phyloP scores from a whole-genome alignment of 2,888 invertebrate species.

The Hesperia comma region DNA sequence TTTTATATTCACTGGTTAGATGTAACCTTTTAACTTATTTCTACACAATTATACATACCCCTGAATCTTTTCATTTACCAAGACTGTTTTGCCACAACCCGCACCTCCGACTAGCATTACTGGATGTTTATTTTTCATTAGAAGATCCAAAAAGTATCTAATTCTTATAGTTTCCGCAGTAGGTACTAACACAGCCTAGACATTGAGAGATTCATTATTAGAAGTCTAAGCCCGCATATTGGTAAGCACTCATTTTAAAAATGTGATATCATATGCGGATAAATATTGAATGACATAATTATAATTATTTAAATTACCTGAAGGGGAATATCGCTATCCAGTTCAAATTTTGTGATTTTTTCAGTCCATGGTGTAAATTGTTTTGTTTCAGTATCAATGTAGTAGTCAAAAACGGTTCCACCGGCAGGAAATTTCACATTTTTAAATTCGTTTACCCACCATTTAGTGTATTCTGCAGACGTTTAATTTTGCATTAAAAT shows the following conservation, averaged over 20 bases:
- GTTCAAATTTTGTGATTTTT: slow-evolving; percentile 93
- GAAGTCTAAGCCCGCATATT: neutral
- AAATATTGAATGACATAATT: neutral
- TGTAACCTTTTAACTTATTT: no score
- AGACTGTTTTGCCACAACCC: slow-evolving; percentile 97
- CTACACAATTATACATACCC: slow-evolving; percentile 56
- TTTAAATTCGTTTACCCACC: slow-evolving; percentile 99
- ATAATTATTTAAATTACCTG: slow-evolving; percentile 82
- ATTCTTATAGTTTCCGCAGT: slow-evolving; percentile 96
- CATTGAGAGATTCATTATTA: slow-evolving; percentile 12
- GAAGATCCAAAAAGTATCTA: slow-evolving; percentile 93
- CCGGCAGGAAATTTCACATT: slow-evolving; percentile 95
- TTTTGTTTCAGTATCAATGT: slow-evolving; percentile 94
- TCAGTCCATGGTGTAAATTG: slow-evolving; percentile 96
- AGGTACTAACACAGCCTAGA: slow-evolving; percentile 94
- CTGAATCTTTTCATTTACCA: slow-evolving; percentile 88
- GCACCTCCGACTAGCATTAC: slow-evolving; percentile 97
- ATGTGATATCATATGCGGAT: neutral
- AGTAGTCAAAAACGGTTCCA: slow-evolving; percentile 98
- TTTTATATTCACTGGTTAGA: no score
- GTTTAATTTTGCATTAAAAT: neutral
- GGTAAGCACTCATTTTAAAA: neutral
- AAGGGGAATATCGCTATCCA: slow-evolving; percentile 95
- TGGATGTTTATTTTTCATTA: slow-evolving; percentile 94
- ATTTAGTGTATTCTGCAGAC: slow-evolving; percentile 94